These are phyloP conservation scores for Melanogrammus aeglefinus DNA, from an alignment of 2,797 vertebrate species.

Conservation along the genomic window DNA sequence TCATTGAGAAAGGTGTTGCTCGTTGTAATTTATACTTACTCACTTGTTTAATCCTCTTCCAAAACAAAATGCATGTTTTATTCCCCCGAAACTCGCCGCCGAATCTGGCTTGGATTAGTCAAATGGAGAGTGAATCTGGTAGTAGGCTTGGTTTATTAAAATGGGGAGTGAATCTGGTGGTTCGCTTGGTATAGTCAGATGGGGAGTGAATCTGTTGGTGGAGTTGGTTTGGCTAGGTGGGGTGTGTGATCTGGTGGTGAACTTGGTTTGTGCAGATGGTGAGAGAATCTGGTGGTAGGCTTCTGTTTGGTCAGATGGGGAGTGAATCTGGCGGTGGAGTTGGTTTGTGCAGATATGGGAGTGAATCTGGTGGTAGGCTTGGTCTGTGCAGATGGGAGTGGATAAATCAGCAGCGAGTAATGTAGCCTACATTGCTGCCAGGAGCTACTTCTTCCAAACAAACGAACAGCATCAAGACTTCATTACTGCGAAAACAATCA, in stretches of 20 bases:
- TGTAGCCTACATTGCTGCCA: not conserved
- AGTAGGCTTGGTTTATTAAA: not conserved
- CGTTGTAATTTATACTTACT: constrained; percentile 42
- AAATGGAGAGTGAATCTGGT: not conserved
- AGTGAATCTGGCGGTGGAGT: not conserved
- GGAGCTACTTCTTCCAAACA: not conserved
- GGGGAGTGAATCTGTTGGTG: not conserved
- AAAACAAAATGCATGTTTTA: constrained; percentile 44
- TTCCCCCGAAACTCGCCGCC: constrained; percentile 8
- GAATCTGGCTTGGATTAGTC: not conserved
- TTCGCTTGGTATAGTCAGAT: not conserved
- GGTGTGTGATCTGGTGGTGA: not conserved
- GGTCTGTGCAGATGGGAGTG: not conserved
- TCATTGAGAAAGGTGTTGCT: constrained; percentile 13
- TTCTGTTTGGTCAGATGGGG: not conserved
- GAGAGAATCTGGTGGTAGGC: constrained; percentile 6
- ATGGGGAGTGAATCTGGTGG: not conserved
- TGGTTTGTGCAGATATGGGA: not conserved
- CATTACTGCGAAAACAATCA: not conserved
- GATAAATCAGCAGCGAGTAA: not conserved
- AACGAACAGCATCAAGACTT: not conserved
- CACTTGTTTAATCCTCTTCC: constrained; percentile 63
- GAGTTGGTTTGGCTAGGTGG: not conserved
- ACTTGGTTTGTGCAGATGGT: not conserved
- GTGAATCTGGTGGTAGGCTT: constrained; percentile 1